A percentile compares a stretch with the other conserved stretches of the same genome.
These are phyloP conservation scores for Agonum fuliginosum DNA, from an alignment of 2,888 invertebrate species.

Conservation along the genomic window DNA sequence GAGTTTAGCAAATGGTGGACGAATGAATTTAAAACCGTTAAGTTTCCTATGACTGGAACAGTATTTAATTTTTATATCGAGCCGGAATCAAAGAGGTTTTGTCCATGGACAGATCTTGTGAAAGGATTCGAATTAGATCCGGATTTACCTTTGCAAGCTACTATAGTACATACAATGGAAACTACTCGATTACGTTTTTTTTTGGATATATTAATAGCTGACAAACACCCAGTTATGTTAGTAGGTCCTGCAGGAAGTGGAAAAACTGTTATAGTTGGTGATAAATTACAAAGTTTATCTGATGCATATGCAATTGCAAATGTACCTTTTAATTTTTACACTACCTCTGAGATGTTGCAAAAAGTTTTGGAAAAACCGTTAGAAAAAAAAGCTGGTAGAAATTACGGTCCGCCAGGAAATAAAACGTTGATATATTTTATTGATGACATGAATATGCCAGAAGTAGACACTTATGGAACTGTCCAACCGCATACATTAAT, in stretches of 20 bases:
- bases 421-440: conserved; percentile 95
- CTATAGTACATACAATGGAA: conserved; percentile 90
- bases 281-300: conserved; percentile 84
- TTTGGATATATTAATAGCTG: conserved; percentile 87
- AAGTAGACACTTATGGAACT: conserved; percentile 94
- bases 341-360: conserved; percentile 94
- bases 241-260: conserved; percentile 93
- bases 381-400: conserved; percentile 96
- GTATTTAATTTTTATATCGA: conserved; percentile 95
- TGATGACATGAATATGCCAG: conserved; percentile 98
- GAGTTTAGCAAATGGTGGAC: conserved; percentile 97
- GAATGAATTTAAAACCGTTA: conserved; percentile 92
- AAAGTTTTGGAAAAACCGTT: conserved; percentile 91
- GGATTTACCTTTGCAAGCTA: conserved; percentile 87
- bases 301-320: conserved; percentile 89
- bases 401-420: conserved; percentile 94
- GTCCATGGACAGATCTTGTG: conserved; percentile 91
- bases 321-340: conserved; percentile 96
- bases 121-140: conserved; percentile 87
- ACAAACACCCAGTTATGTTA: conserved; percentile 90
- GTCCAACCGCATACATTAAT: conserved; percentile 96
- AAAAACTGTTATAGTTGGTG: conserved; percentile 92
- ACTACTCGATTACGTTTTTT: conserved; percentile 89
- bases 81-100: conserved; percentile 87
- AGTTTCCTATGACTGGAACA: conserved; percentile 88